Conservation (phyloP, 2,888 invertebrate species). For the Eilema sororculum region DNA sequence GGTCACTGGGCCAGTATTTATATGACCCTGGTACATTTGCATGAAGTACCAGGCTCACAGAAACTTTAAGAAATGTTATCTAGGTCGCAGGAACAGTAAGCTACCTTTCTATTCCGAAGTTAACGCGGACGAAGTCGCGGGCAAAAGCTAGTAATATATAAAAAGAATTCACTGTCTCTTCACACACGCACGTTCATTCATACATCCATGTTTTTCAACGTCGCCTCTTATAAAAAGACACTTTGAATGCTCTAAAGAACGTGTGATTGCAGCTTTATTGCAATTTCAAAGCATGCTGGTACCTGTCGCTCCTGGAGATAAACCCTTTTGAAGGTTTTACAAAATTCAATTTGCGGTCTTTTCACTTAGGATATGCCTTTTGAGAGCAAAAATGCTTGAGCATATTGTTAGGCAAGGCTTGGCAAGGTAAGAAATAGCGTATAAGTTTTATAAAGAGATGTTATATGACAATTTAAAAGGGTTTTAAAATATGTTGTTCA, state of each 20-base stretch:
- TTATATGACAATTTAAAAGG: background rate
- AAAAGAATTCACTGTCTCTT: background rate
- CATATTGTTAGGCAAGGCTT: background rate
- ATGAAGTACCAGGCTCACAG: no score
- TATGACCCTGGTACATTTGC: no score
- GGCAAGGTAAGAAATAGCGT: background rate
- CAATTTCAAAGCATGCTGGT: conserved; percentile 65
- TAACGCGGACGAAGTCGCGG: no score
- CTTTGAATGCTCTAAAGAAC: conserved; percentile 68
- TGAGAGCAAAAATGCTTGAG: conserved; percentile 25
- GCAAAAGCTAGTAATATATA: no score
- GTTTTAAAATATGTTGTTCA: background rate
- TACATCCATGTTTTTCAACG: conserved; percentile 33
- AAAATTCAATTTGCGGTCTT: conserved; percentile 58
- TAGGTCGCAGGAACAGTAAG: no score
- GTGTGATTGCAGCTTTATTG: conserved; percentile 80
- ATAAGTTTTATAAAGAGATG: background rate
- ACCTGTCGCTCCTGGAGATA: conserved; percentile 47
- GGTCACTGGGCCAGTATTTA: no score
- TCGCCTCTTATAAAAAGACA: conserved; percentile 66
- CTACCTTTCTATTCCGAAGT: no score
- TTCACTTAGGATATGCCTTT: conserved; percentile 38
- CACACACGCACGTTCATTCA: conserved; percentile 1
- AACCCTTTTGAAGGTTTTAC: conserved; percentile 54
- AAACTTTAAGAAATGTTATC: no score